Base-by-base conservation (phyloP, 2,113 vertebrate genomes). In the Lichenostomus cassidix region DNA sequence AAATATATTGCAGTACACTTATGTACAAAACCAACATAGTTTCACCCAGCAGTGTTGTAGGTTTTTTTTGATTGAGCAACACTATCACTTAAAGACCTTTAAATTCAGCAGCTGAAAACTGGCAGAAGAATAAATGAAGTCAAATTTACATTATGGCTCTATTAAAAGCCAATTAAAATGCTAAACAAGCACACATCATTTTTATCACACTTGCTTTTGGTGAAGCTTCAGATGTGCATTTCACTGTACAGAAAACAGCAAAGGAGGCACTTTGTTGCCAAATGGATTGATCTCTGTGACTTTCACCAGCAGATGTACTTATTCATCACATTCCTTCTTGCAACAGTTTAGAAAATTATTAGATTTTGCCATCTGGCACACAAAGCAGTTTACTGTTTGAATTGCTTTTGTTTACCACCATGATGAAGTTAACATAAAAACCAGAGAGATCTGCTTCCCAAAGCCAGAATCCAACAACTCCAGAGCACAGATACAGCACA, bases 261-360 rank as follows among this genome's bases (percentile, higher is more conserved):
- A 68, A 95, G 86, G 89, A 79, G 81, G 90, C 82, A 67, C 76
- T 94, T 78, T 84, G 83, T 37, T 94, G 93, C 90, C 84, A 95
- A 91, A 90, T 81, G 52, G 67, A 93, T 25, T 93, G 90, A 88
- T 90, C 89, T 92, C 58, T 91, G 63, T 39, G 83, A 79, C 78
- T 94, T 88, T 79, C 92, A 93, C 86, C 89, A 96, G 89, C 96
- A 94, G 96, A 94, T 96, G 90, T 65, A 97, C 92, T 94, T 96
- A 94, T 92, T 96, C 70, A 92, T 95, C 89, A 92, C 65, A 93
- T 49, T 74, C 77, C 71, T 92, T 94, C 83, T 95, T 68, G 78
- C 74, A 96, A 96, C 87, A 96, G 74, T 92, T 97, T 71, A 96
- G 89, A 88, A 96, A 97, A 97, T 88, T 80, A 96, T 93, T 92